Percentiles rank a stretch among this genome's conserved stretches.
Evolutionary conservation across 2,888 invertebrate genomes (phyloP).

Genomic region (Metacarcinus magister): DNA sequence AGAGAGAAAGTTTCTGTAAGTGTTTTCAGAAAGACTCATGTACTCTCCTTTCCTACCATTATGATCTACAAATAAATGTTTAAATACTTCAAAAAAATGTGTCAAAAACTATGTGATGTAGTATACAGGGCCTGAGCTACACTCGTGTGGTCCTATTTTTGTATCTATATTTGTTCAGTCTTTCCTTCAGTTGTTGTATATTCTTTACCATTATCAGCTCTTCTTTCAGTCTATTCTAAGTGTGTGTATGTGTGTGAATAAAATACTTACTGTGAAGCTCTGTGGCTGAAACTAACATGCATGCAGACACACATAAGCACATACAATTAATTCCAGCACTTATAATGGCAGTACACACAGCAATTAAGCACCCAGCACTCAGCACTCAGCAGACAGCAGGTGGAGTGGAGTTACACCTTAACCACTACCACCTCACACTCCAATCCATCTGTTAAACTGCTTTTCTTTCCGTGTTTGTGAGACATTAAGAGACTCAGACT

Average conservation of each 20-base stretch:
- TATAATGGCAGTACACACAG: neutral
- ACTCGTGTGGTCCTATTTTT: neutral
- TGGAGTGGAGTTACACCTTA: neutral
- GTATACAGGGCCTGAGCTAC: no score
- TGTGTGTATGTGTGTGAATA: neutral
- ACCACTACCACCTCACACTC: neutral
- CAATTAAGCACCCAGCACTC: neutral
- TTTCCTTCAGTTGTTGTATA: neutral
- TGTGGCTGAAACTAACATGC: neutral
- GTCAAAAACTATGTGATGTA: no score
- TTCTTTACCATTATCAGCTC: neutral
- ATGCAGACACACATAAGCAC: neutral
- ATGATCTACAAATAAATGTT: no score
- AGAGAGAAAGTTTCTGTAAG: neutral
- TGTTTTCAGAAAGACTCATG: neutral
- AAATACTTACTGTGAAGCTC: neutral
- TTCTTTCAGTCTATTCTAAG: neutral
- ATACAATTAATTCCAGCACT: neutral
- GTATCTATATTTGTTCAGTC: neutral
- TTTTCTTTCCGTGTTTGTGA: neutral
- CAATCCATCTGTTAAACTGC: neutral
- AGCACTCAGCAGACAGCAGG: neutral
- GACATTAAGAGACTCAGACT: neutral
- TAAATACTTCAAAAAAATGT: no score
- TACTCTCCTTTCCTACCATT: neutral